Evolutionary conservation across 2,113 vertebrate species (phyloP), one percentile per base, ranked within the genome.

Genomic region (Rhinolophus sinicus): DNA sequence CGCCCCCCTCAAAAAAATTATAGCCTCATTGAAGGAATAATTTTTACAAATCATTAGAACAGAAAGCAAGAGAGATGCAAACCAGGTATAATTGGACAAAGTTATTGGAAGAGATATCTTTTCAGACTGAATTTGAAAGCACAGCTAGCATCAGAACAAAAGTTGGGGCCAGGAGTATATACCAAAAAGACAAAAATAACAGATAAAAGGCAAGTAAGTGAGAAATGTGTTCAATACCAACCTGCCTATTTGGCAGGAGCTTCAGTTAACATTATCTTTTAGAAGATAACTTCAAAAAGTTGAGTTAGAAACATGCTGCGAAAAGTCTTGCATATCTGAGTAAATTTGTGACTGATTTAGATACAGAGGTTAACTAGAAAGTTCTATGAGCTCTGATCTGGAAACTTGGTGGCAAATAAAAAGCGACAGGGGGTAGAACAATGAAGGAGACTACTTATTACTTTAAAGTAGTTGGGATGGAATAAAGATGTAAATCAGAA

Each of bases 161-260:
- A 64, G 15, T 38, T 76, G 28, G 35, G 16, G 4, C 21, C 76
- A 70, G 19, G 15, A 83, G 19, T 19, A 92, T 38, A 92, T 8
- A 78, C 3, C 38, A 87, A 28, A 90, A 64, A 6, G 65, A 30
- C 82, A 83, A 47, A 87, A 24, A 50, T 8, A n/a, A 35, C 50
- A 78, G 58, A 77, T 69, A 35, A 94, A 88, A 67, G 58, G 87
- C 5, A 96, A 72, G 4, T 38, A 60, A 44, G 10, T 69, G 21
- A 40, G 5, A 96, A 95, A 72, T 56, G n/a, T 85, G 30, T 47
- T 94, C 21, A 81, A 92, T 82, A 75, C 60, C 33, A 78, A 84
- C 2, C 54, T 21, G 40, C 19, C 33, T 54, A 60, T 78, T 60
- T 80, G n/a, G 15, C 3, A 50, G 21, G 21, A 83, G 35, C 6